Evolutionary conservation across 2,797 vertebrate genomes (phyloP), one percentile per base, ranked within the genome.

Genomic region (Sebastes taczanowskii): DNA sequence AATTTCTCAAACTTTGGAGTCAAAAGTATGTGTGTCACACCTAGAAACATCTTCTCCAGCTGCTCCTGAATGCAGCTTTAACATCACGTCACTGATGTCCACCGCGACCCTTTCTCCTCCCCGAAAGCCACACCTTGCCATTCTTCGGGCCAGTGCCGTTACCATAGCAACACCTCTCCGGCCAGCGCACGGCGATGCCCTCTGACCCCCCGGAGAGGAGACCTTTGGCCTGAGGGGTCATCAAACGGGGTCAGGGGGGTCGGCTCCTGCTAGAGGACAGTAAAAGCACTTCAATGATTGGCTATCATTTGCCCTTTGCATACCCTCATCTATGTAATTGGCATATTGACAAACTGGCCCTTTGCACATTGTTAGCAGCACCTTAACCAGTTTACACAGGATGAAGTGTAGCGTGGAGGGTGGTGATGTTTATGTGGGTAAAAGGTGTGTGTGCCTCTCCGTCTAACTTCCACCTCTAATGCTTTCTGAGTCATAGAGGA

Each of bases 221-320:
- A 94, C 92, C 93, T 93, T 88, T 95, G 92, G 86, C 94, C 90
- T 4, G 10, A 62, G 88, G 88, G 91, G 90, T 91, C 92, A 90
- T 85, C 52, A 65, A 77, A 88, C 20, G 13, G 82, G 95, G 93
- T 94, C 88, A 87, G 16, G 34, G 34, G 84, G 95, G 94, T 95
- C 92, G 94, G 77, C 55, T 74, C 82, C 91, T 77, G 91, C 94
- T 85, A 66, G 91, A 95, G 90, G 92, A 92, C 90, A 87, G 89
- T 90, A 88, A 89, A 89, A 93, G 90, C 90, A 95, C 94, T 96
- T 91, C 89, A 85, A 91, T 95, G 95, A 96, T 96, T 96, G 95
- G 94, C 92, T 90, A 93, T 95, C 73, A 92, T 93, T 93, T 91
- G 91, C 91, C 93, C 94, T 94, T 85, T 81, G 89, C 82, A 72